Evolutionary conservation across 2,888 invertebrate species (phyloP), one percentile per base, ranked within the genome.

Genomic region (Isotomurus palustris): DNA sequence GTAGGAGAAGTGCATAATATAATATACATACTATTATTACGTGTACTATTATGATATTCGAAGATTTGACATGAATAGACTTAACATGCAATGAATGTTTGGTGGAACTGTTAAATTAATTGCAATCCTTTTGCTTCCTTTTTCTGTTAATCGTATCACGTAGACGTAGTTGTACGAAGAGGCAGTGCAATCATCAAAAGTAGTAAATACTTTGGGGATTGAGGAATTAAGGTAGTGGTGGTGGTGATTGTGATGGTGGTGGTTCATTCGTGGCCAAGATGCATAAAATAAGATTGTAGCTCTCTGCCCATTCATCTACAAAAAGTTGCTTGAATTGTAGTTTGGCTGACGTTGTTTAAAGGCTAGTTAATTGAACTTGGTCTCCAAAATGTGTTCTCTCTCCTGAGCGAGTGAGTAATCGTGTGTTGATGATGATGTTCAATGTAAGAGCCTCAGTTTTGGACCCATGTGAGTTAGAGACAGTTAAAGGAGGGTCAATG

Each of bases 401-500:
- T 19, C 19, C 43, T 43, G 22, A 22, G 43, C 14, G 43, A 43
- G 24, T 43, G 43, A 24, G 22, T 43, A 43, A 43, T 43, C 24
- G 43, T 22, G 38, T 32, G 43, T 43, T 25, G 40, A 29, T 54
- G 36, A 36, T 45, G 21, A 47, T 38, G 29, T 27, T 35, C 47
- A 38, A 32, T 35, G 38, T 24, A 36, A 25, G 54, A 45, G 36
- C 45, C 53, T 53, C 53, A 54, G 47, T 54, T n/a, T n/a, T 60
- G 52, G 56, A 56, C 40, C 40, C 55, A 59, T 52, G 58, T 54
- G 48, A 56, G 51, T 48, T n/a, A n/a, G n/a, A n/a, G n/a, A n/a
- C n/a, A n/a, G n/a, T n/a, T n/a, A n/a, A n/a, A n/a, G n/a, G 43
- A 40, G 53, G 60, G 53, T 60, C 60, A 60, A 56, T 56, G 56